Evolutionary conservation across 2,797 vertebrate genomes (phyloP), one percentile per base, ranked within the genome.

Genomic region (Centroberyx gerrardi): DNA sequence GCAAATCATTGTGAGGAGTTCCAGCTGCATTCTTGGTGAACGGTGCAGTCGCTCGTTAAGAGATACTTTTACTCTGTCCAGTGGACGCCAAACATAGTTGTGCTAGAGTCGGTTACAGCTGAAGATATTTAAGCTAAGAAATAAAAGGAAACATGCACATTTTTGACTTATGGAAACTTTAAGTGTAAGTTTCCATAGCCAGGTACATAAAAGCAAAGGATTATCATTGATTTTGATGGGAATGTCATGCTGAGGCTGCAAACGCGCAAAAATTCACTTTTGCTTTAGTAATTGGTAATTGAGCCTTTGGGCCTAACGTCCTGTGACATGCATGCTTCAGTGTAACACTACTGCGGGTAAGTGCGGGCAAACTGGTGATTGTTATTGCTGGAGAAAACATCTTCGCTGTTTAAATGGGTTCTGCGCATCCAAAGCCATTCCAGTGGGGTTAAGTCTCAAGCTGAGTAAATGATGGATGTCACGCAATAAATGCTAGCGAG

Each of bases 391-490:
- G 72, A 73, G 70, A 72, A 46, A 82, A 62, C 72, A 55, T 18
- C 14, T 8, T 18, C 7, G 67, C 60, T 67, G 76, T 62, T 78
- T 63, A 70, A 84, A 74, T 61, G 63, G 38, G 58, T 68, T 72
- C 7, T 60, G 55, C 62, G 74, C 75, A 68, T 76, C 59, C 56
- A 31, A 51, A 14, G 65, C 51, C 64, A 17, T 78, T 88, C 78
- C 31, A 62, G 62, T 55, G 14, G 78, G 53, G 77, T 76, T 67
- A 29, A 8, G 70, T 68, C 69, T 83, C 78, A 78, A 79, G 74
- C 80, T 54, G 75, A 80, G 77, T 54, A 63, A 86, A 86, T 81
- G 85, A 92, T 82, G 81, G 75, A 77, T 83, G 82, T 72, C 76
- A 85, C 66, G 51, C 74, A 80, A 81, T 72, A 82, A 83, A 86